phyloP scores from a whole-genome alignment of 2,888 invertebrate genomes.

The Drosophila phalerata region DNA sequence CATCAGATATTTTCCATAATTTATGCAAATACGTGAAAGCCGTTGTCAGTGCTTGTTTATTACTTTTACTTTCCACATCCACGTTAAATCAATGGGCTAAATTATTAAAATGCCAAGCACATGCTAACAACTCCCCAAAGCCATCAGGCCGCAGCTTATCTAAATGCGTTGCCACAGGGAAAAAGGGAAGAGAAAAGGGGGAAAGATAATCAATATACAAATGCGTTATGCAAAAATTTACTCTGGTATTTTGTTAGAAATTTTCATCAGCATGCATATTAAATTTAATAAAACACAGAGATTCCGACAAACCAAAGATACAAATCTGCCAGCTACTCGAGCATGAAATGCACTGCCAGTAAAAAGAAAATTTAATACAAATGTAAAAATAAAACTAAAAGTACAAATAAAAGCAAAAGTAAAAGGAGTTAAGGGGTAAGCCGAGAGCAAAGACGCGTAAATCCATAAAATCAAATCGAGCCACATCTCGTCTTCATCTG shows the following conservation, averaged over 20 bases:
- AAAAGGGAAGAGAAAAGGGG: background rate
- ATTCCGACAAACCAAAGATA: slow-evolving; percentile 1
- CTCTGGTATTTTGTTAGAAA: slow-evolving; percentile 40
- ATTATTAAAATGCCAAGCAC: slow-evolving; percentile 53
- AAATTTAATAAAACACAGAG: slow-evolving; percentile 24
- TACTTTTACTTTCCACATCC: background rate
- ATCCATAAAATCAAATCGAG: slow-evolving; percentile 43
- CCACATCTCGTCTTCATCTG: slow-evolving; percentile 38
- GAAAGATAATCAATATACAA: slow-evolving; percentile 43
- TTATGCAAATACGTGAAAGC: slow-evolving; percentile 47
- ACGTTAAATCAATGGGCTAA: slow-evolving; percentile 24
- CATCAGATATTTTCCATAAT: slow-evolving; percentile 40
- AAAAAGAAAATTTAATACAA: slow-evolving; percentile 20
- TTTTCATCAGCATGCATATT: slow-evolving; percentile 40
- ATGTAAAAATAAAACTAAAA: slow-evolving; percentile 11
- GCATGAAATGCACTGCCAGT: slow-evolving; percentile 49
- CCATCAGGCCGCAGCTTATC: slow-evolving; percentile 38
- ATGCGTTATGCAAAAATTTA: slow-evolving; percentile 34
- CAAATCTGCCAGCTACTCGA: slow-evolving; percentile 20
- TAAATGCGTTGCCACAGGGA: slow-evolving; percentile 23
- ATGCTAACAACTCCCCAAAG: slow-evolving; percentile 18
- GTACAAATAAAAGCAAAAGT: slow-evolving; percentile 4
- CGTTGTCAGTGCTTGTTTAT: slow-evolving; percentile 44
- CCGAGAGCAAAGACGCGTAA: slow-evolving; percentile 23
- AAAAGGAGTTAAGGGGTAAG: background rate